Base-by-base conservation (phyloP, 2,113 vertebrate genomes). In the Mus spicilegus region DNA sequence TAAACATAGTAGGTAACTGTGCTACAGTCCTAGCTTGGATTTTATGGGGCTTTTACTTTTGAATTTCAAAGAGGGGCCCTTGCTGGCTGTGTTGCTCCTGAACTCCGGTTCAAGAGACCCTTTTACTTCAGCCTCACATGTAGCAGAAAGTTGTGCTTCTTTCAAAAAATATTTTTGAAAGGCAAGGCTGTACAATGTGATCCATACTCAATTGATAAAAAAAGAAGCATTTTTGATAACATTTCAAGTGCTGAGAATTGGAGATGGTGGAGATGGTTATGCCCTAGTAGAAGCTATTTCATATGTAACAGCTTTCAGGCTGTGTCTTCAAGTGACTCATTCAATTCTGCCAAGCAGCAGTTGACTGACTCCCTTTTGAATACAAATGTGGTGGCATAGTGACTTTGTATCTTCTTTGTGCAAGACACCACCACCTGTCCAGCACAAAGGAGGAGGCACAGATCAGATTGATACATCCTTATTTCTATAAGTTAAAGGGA, bases 121-220 rank as follows among this genome's bases (percentile, higher is more conserved):
- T 67, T 36, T 13, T 0, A 70, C 65, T n/a, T 36, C 63, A 78
- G 61, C 26, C 61, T 46, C 58, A 20, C 20, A 12, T 36, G 14
- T 69, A 78, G 11, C 33, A 30, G 13, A 3, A 51, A 51, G 65
- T 69, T 77, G 22, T 87, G 46, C 19, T 87, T 84, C 85, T 81
- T 96, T 91, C 8, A 87, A 95, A 90, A 56, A 82, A 63, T 30
- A 67, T 67, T 87, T 67, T 95, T 87, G 26, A 87, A 90, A 81
- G 26, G 28, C 92, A 92, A 85, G 76, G 39, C 12, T 89, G 17
- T 95, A 72, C 49, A 69, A 33, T 78, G 69, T 92, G 46, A 56
- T 63, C 12, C 54, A 90, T 11, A 78, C 69, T 92, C 49, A 94
- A 63, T 22, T 82, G 30, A 95, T 36, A 61, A 63, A 63, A 63